These are phyloP conservation scores for Trichosurus vulpecula DNA, from an alignment of 2,797 vertebrate genomes.

Conservation along the genomic window DNA sequence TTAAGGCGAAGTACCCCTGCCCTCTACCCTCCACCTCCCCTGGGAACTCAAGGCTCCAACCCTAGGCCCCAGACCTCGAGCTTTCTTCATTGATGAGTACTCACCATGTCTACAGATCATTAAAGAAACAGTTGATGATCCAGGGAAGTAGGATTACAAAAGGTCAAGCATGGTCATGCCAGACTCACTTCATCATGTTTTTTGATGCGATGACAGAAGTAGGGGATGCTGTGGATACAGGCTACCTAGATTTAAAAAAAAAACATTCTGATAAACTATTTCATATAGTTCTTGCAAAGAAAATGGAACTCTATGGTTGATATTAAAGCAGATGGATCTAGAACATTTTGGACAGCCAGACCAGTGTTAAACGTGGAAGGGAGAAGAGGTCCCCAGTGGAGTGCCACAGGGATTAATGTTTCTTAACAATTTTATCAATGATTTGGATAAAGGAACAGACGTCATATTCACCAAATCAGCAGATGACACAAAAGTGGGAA, in stretches of 20 bases:
- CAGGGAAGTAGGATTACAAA: neutral
- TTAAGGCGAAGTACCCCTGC: neutral
- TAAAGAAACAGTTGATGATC: neutral
- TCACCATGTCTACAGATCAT: neutral
- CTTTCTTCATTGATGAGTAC: neutral
- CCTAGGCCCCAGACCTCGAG: neutral
- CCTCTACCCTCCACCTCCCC: too few species aligned
- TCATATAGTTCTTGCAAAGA: neutral
- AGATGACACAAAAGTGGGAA: neutral
- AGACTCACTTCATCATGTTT: neutral
- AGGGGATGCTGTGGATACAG: neutral
- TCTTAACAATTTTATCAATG: neutral
- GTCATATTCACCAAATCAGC: neutral
- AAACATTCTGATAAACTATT: neutral
- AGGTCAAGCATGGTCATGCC: neutral
- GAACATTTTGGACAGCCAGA: neutral
- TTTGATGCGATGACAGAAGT: neutral
- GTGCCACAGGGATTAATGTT: neutral
- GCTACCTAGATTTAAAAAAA: neutral
- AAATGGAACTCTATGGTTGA: neutral
- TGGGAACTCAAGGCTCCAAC: neutral
- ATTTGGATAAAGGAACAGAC: neutral
- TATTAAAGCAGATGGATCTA: neutral
- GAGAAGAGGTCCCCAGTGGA: neutral
- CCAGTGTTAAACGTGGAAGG: neutral